Evolutionary conservation across 2,113 vertebrate genomes (phyloP), one percentile per base, ranked within the genome.

Genomic region (Cavia aperea): DNA sequence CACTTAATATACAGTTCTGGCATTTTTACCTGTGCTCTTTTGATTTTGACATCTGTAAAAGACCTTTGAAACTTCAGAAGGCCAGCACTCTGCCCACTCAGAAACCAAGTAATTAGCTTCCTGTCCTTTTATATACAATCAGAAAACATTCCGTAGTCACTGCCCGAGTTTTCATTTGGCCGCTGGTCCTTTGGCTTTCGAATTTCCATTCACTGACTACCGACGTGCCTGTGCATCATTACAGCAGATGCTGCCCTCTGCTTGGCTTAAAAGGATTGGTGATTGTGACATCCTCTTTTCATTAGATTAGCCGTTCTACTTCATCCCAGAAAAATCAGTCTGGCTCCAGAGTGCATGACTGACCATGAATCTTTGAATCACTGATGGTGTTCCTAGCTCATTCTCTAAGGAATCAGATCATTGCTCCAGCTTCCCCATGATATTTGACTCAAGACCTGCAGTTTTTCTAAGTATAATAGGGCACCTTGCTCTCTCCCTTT

Each of bases 11-110:
- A 85, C 65, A 94, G 33, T 29, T 54, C 72, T 91, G 89, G 86
- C 60, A 89, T 93, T 92, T 85, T 96, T 93, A 89, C 79, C 49
- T 65, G 88, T 86, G 36, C 88, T 83, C 91, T 94, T 78, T 95
- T 93, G 72, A 81, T 68, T 33, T 33, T 94, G 78, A 51, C 66
- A 83, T 73, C 29, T 91, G 8, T 65, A 92, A 73, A 15, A 78
- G 78, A 86, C 7, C 66, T 93, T 91, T 89, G 66, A 87, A 95
- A 89, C 81, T 90, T 93, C n/a, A 46, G 46, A 89, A 84, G 70
- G 39, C 90, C 85, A 81, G 62, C 33, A 75, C 29, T 95, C 43
- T 93, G 88, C 85, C 43, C 63, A 81, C 84, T 86, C 49, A 90
- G n/a, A 89, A 81, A 89, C 78, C 39, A 81, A 33, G 36, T 66